Conservation (phyloP, 2,113 vertebrate genomes). For the Podarcis muralis region DNA sequence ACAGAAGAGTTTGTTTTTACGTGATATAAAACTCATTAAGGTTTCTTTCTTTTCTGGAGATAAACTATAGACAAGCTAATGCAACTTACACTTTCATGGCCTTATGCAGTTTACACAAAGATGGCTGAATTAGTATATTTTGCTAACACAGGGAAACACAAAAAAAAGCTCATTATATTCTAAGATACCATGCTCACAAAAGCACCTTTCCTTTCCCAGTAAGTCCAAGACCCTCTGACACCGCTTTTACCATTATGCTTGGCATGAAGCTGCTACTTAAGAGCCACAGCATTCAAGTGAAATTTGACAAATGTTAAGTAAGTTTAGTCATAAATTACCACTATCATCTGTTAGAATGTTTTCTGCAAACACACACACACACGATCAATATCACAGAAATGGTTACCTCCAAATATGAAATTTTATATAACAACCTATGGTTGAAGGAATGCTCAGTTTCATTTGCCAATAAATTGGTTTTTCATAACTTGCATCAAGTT, state of each 20-base stretch:
- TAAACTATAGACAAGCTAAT: conserved; percentile 36
- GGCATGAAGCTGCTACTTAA: conserved; percentile 34
- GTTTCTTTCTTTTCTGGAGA: conserved; percentile 31
- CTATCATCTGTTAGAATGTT: conserved; percentile 46
- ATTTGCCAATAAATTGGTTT: conserved; percentile 91
- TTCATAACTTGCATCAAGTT: conserved; percentile 99
- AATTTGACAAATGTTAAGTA: conserved; percentile 52
- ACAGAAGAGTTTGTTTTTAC: conserved; percentile 38
- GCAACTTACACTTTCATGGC: conserved; percentile 54
- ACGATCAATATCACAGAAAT: conserved; percentile 66
- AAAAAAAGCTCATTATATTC: conserved; percentile 33
- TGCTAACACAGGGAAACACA: conserved; percentile 46
- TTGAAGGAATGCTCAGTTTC: conserved; percentile 86
- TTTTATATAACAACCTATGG: conserved; percentile 81
- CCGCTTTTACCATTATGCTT: conserved; percentile 53
- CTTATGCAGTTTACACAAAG: conserved; percentile 45
- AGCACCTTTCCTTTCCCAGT: conserved; percentile 20
- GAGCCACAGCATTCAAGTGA: conserved; percentile 44
- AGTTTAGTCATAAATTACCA: conserved; percentile 55
- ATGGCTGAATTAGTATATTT: conserved; percentile 38
- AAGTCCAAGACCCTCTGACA: conserved; percentile 27
- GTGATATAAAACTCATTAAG: conserved; percentile 18
- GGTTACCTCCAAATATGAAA: conserved; percentile 79
- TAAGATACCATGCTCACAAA: conserved; percentile 27
- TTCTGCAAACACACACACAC: conserved; percentile 21